phyloP scores from a whole-genome alignment of 2,797 vertebrate species.

The Sebastes oblongus region DNA sequence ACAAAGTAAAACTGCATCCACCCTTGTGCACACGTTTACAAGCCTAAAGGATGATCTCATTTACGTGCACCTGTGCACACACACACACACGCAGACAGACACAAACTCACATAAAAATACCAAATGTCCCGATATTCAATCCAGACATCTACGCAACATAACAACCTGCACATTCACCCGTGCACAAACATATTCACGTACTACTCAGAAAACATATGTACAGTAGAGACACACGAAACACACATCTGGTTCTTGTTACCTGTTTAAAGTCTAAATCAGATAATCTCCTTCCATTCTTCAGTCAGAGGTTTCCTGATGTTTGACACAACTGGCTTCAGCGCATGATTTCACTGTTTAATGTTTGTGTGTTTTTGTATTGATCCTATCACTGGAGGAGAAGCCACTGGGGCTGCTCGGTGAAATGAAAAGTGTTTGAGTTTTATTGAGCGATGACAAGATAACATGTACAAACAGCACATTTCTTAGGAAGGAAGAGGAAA shows the following conservation, averaged over 20 bases:
- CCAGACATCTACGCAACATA: conserved; percentile 31
- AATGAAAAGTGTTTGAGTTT: neutral
- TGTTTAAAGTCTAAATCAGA: conserved; percentile 50
- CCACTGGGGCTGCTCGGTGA: neutral
- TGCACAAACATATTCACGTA: conserved; percentile 20
- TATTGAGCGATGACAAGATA: neutral
- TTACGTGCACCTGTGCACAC: conserved; percentile 39
- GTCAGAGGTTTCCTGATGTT: conserved; percentile 35
- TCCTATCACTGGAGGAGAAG: neutral
- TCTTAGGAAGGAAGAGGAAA: neutral
- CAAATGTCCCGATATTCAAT: conserved; percentile 21
- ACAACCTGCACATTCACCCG: conserved; percentile 18
- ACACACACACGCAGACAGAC: conserved; percentile 6
- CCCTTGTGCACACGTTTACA: neutral
- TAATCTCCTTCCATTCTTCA: conserved; percentile 30
- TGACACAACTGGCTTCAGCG: conserved; percentile 43
- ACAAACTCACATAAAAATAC: conserved; percentile 21
- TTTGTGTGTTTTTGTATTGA: conserved; percentile 36
- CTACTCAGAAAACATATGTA: conserved; percentile 22
- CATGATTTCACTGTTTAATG: conserved; percentile 38
- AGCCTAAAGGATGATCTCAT: conserved; percentile 46
- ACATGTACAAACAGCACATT: neutral
- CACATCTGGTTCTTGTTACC: conserved; percentile 69
- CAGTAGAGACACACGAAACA: conserved; percentile 13
- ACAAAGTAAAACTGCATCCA: neutral